Evolutionary conservation across 2,797 vertebrate species (phyloP), one percentile per base, ranked within the genome.

Genomic region (Premnoplex brunnescens): DNA sequence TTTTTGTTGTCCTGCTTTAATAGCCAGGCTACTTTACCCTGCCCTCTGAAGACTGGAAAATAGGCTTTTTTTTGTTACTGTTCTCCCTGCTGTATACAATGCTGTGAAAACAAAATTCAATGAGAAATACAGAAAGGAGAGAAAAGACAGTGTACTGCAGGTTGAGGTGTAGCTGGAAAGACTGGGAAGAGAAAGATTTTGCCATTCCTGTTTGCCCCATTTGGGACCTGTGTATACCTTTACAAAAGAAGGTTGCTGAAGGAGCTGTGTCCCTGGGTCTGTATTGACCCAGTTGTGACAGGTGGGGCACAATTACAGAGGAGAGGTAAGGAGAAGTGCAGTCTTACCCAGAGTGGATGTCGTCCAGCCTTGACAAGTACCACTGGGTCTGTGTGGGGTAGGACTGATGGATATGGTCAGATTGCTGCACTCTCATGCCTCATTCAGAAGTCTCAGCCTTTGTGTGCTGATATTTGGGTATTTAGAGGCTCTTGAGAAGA

Each of bases 341-440:
- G 10, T 81, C 43, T 64, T 60, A 59, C 12, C 15, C 0, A 0
- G 66, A 18, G 28, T 17, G 12, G 15, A 23, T 2, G 1, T 62
- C 36, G 55, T 88, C 11, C 52, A 79, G 30, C 63, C 48, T 48
- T 28, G 26, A 13, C 19, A 60, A 55, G 27, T 36, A 48, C 19
- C 13, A 12, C 14, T 20, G 37, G 51, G 34, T 28, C 37, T 41
- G 10, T 49, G 37, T 66, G 66, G 73, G 7, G 17, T 66, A 22
- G 55, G 39, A 48, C 32, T 84, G 41, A n/a, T 56, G 27, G 18
- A 10, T 74, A 17, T 0, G 0, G 15, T 62, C 0, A 0, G 24
- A 16, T 64, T 66, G 26, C 36, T 86, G 55, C 44, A 66, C 15
- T 85, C 22, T 46, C 2, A 0, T 43, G 32, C 43, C 55, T 41